These are phyloP conservation scores for Bombyx mori DNA, from an alignment of 1,140 invertebrate genomes.

Conservation along the genomic window ASM3026992v2 NC_085125.1:8102001-8102500, in stretches of 20 bases:
- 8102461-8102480: too few species aligned
- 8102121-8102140: conserved; percentile 74
- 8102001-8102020: conserved; percentile 34
- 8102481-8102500: too few species aligned
- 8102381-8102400: too few species aligned
- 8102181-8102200: conserved; percentile 31
- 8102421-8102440: too few species aligned
- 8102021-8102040: conserved; percentile 80
- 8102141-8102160: conserved; percentile 40
- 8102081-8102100: conserved; percentile 76
- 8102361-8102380: too few species aligned
- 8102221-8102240: conserved; percentile 10
- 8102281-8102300: not conserved
- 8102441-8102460: too few species aligned
- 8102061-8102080: conserved; percentile 79
- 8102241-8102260: conserved; percentile 1
- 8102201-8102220: conserved; percentile 35
- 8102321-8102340: too few species aligned
- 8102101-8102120: conserved; percentile 78
- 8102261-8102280: too few species aligned
- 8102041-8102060: conserved; percentile 80
- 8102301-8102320: too few species aligned
- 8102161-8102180: conserved; percentile 26
- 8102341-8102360: too few species aligned
- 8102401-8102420: too few species aligned